Percentiles rank a stretch among this genome's conserved stretches.
phyloP scores from a whole-genome alignment of 2,113 vertebrate genomes.

The Actenoides lindsayi region DNA sequence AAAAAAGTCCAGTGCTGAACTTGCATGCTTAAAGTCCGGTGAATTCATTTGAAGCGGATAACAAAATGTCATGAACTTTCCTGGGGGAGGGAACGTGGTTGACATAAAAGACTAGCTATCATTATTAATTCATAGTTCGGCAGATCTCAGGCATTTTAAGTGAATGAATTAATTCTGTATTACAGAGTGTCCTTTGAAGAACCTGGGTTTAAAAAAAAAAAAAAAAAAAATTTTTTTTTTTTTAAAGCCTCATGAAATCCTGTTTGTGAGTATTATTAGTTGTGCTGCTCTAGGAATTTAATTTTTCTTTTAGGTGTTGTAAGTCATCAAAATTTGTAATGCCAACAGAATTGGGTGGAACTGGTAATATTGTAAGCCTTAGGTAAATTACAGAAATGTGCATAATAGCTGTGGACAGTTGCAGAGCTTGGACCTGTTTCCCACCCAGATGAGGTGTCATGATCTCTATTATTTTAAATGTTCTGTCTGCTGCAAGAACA shows the following conservation, averaged over 20 bases:
- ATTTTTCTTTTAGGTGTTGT: neutral
- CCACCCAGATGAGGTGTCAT: neutral
- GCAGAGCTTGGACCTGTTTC: neutral
- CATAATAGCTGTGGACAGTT: neutral
- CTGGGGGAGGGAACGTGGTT: neutral
- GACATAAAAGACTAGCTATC: conserved; percentile 23
- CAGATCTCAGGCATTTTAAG: neutral
- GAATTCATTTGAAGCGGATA: neutral
- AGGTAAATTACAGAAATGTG: neutral
- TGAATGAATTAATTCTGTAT: conserved; percentile 13
- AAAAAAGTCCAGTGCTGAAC: neutral
- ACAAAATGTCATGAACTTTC: neutral
- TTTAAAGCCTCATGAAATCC: neutral
- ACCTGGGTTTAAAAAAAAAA: neutral
- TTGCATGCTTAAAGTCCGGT: neutral
- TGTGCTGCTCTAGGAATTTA: neutral
- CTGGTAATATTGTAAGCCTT: neutral
- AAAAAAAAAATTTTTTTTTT: neutral
- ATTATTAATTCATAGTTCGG: conserved; percentile 47
- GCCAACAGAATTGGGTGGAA: neutral
- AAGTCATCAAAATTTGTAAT: neutral
- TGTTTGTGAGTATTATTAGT: neutral
- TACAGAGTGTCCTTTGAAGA: neutral
- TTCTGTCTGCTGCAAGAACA: neutral
- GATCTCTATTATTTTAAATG: neutral